Conservation (phyloP, 2,888 invertebrate genomes). For the Drosophila sordidula region DNA sequence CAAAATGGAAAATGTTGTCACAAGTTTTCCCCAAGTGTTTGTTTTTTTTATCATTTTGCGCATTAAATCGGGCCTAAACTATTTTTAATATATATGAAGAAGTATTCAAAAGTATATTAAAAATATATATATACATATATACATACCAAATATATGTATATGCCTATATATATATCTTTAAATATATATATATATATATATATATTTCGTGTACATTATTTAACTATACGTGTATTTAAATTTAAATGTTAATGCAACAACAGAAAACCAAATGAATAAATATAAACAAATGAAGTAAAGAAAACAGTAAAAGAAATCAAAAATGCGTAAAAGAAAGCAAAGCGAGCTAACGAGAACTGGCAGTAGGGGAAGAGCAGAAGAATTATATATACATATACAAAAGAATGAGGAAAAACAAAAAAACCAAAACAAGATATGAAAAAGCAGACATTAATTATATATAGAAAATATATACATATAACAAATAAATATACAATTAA, state of each 20-base stretch:
- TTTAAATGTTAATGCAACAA: constrained; percentile 69
- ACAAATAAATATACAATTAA: constrained; percentile 73
- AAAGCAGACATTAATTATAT: constrained; percentile 56
- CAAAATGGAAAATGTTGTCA: constrained; percentile 33
- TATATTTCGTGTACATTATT: constrained; percentile 77
- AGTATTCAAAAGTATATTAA: constrained; percentile 46
- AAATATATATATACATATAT: constrained; percentile 46
- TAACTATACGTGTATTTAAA: constrained; percentile 79
- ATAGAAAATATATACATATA: constrained; percentile 72
- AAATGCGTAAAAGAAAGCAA: constrained; percentile 44
- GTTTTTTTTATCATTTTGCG: constrained; percentile 41
- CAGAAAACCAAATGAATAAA: constrained; percentile 42
- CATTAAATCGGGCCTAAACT: constrained; percentile 66
- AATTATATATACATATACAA: constrained; percentile 65
- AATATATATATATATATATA: constrained; percentile 42
- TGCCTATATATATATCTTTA: constrained; percentile 44
- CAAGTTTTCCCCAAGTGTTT: constrained; percentile 21
- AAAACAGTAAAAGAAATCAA: constrained; percentile 44
- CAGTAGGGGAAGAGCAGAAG: constrained; percentile 33
- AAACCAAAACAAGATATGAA: constrained; percentile 19
- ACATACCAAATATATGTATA: constrained; percentile 35
- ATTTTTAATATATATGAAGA: constrained; percentile 67
- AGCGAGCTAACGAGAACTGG: constrained; percentile 22
- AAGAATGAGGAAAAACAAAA: constrained; percentile 38
- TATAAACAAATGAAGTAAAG: constrained; percentile 10